Evolutionary conservation across 2,797 vertebrate genomes (phyloP).

Genomic region (Crocodylus rhombifer): DNA sequence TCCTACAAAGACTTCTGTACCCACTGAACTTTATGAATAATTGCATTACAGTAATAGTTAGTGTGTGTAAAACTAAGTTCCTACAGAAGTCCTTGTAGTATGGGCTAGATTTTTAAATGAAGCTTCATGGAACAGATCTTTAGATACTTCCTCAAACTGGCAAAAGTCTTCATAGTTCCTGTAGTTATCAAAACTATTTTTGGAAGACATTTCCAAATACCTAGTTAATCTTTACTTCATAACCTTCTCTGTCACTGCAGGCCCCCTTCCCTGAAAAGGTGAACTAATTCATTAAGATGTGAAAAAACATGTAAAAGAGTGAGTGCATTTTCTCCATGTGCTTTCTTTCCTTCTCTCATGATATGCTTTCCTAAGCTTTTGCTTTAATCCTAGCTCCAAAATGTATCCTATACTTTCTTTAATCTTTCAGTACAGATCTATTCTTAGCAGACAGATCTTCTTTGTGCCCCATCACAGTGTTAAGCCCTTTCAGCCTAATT

Average conservation of each 20-base stretch:
- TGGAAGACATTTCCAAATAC: neutral
- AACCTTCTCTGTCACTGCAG: neutral
- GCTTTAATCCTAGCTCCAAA: conserved; percentile 47
- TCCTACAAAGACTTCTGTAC: neutral
- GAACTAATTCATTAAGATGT: neutral
- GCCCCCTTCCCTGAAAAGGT: neutral
- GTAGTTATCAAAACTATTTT: neutral
- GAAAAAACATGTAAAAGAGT: neutral
- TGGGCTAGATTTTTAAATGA: neutral
- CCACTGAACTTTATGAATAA: neutral
- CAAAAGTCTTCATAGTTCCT: neutral
- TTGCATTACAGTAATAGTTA: neutral
- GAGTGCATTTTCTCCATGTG: neutral
- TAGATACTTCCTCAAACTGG: neutral
- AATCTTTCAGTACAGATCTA: conserved; percentile 43
- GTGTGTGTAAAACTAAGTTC: neutral
- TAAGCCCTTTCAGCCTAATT: conserved; percentile 54
- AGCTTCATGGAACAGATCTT: neutral
- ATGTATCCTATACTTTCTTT: neutral
- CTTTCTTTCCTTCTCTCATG: neutral
- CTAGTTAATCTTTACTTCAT: neutral
- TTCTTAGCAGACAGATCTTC: conserved; percentile 34
- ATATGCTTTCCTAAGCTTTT: conserved; percentile 28
- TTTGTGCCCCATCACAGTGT: conserved; percentile 51
- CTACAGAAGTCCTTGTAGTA: neutral